Base-by-base conservation (phyloP, 2,113 vertebrate species). In the Solea solea region DNA sequence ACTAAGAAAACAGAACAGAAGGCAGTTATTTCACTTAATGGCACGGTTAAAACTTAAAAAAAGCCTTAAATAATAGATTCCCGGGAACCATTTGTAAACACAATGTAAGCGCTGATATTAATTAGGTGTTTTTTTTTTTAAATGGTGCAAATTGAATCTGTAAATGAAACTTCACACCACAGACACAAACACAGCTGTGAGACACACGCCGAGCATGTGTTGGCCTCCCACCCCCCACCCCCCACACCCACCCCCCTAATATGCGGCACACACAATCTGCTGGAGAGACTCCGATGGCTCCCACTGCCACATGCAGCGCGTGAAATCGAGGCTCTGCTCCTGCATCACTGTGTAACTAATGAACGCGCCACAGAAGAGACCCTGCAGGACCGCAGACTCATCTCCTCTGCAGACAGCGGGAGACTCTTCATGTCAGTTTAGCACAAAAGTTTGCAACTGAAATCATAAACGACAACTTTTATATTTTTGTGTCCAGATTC, bases 121-220 rank as follows among this genome's bases (percentile, higher is more conserved):
- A 69, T 63, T 75, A 16, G 44, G 9, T 7, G 8, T 21, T 72
- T 53, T 59, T 28, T 15, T 21, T 21, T 21, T 10, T 15, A 3
- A 49, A 34, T 34, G 34, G 34, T 2, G 39, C 49, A 21, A 45
- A 69, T 72, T 75, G 11, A 1, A 74, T 73, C 59, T 42, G 42
- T 60, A 42, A 64, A n/a, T 46, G 42, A 68, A 74, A 66, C 9
- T 42, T 46, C 25, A 0, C 28, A 53, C 56, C 58, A 62, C 50
- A n/a, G 42, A 66, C 39, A 83, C 57, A 78, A 27, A 76, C 74
- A 73, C 82, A 80, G 67, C 79, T 84, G 79, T 66, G 81, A 46
- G 64, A 74, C 55, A 62, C 76, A 40, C n/a, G 1, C 16, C 1
- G 10, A 82, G 69, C 76, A 67, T 70, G 82, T 66, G 71, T n/a